Evolutionary conservation across 2,888 invertebrate genomes (phyloP).

Genomic region (Willowsia nigromaculata): DNA sequence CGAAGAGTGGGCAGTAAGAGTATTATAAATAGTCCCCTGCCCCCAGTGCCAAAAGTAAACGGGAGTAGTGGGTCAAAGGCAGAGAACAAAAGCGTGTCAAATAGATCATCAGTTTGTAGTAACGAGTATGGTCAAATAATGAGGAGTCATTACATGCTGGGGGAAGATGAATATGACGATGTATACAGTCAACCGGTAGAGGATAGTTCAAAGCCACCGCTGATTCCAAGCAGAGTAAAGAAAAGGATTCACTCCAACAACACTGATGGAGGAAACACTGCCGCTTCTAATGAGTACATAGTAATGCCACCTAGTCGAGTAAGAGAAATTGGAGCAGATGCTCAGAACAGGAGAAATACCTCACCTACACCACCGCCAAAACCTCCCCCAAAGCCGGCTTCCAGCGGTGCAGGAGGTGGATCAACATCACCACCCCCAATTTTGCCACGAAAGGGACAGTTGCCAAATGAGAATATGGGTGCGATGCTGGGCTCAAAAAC

Average conservation of each 20-base stretch:
- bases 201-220: conserved; percentile 72
- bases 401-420: conserved; percentile 12
- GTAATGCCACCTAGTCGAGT: conserved; percentile 77
- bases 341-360: conserved; percentile 49
- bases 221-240: conserved; percentile 71
- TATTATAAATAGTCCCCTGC: conserved; percentile 87
- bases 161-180: conserved; percentile 84
- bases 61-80: conserved; percentile 20
- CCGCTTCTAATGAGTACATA: conserved; percentile 74
- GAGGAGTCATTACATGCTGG: conserved; percentile 78
- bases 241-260: conserved; percentile 23
- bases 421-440: conserved; percentile 70
- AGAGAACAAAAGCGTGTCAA: conserved; percentile 57
- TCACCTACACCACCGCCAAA: conserved; percentile 58
- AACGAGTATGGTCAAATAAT: conserved; percentile 82
- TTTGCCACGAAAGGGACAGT: conserved; percentile 58
- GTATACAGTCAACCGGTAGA: conserved; percentile 88
- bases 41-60: conserved; percentile 84
- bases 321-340: conserved; percentile 70
- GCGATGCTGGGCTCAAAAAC: conserved; percentile 57
- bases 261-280: conserved; percentile 1
- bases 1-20: conserved; percentile 63
- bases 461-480: conserved; percentile 15
- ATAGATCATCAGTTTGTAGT: conserved; percentile 80
- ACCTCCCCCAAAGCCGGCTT: conserved; percentile 65